A percentile compares a stretch with the other conserved stretches of the same genome.
Evolutionary conservation across 1,140 invertebrate species (phyloP).

Genomic region (Chironomus tepperi): DNA sequence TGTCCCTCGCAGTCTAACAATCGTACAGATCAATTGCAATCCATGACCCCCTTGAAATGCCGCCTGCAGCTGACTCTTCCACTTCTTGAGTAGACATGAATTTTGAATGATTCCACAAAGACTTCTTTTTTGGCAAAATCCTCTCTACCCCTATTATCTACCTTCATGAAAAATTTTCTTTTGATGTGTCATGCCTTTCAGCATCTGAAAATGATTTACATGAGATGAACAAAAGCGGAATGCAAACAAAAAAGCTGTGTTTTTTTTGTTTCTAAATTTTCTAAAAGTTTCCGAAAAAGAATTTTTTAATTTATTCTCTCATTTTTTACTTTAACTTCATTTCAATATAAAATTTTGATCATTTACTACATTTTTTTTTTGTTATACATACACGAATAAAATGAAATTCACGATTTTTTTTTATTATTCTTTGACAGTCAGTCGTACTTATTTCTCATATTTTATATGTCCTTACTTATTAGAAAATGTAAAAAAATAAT

Average conservation of each 20-base stretch:
- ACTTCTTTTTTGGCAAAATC: no score
- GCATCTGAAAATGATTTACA: no score
- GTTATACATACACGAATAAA: not conserved
- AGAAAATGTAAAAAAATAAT: constrained; percentile 15
- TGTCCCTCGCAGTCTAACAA: no score
- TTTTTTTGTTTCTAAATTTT: constrained; percentile 2
- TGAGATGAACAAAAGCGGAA: no score
- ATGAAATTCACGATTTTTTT: not conserved
- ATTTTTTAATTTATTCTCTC: not conserved
- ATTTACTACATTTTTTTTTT: not conserved
- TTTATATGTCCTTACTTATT: not conserved
- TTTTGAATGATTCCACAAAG: no score
- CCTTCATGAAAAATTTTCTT: no score
- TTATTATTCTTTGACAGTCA: not conserved
- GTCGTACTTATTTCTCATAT: not conserved
- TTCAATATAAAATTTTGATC: constrained; percentile 15
- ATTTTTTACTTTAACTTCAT: not conserved
- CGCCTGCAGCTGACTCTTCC: no score
- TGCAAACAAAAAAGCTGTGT: not conserved
- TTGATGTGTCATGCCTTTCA: no score
- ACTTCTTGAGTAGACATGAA: no score
- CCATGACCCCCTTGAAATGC: no score
- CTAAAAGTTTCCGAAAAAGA: not conserved
- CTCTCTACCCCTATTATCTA: no score
- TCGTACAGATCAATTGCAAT: no score